Evolutionary conservation across 2,797 vertebrate species (phyloP), one percentile per base, ranked within the genome.

Genomic region (Schizopygopsis pylzovi): DNA sequence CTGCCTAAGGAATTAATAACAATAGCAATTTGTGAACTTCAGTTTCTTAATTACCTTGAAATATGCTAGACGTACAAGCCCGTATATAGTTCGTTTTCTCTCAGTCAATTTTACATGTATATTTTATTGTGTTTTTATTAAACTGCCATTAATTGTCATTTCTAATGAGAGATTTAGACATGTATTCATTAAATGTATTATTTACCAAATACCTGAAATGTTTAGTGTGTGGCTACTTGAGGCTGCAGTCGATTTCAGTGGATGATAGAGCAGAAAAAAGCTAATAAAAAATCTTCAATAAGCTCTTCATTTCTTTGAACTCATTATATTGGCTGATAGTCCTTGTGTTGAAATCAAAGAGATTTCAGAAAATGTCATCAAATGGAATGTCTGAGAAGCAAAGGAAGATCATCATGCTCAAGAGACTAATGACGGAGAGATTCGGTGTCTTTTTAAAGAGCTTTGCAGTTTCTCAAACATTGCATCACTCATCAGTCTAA

Each of bases 401-500:
- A 61, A 73, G 16, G 6, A 77, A 52, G 22, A 79, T 43, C 81
- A 83, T 83, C 81, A 54, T 28, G 61, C 76, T 16, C 76, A 65
- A 78, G 77, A 87, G 52, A 70, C 75, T 56, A 63, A 77, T 73
- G 37, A 87, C 84, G 82, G 85, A 88, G 72, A 85, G 78, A 81
- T 87, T 81, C 61, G 68, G 85, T 54, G 68, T 90, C 59, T 86
- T 81, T 91, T 91, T 91, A 87, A 93, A 92, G 84, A 89, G 80
- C 67, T 87, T 49, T 71, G 85, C 68, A 45, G 86, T 92, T 94
- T 92, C 63, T 41, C 88, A 84, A 90, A 86, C 65, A n/a, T 94
- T 94, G 90, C 94, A 91, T 94, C 93, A 92, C 80, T 61, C 85
- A 79, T 82, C 80, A 82, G 76, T 86, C 89, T 28, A 49, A 45